These are phyloP conservation scores for Chloroclystis v-ata DNA, from an alignment of 2,888 invertebrate genomes.

Conservation along the genomic window DNA sequence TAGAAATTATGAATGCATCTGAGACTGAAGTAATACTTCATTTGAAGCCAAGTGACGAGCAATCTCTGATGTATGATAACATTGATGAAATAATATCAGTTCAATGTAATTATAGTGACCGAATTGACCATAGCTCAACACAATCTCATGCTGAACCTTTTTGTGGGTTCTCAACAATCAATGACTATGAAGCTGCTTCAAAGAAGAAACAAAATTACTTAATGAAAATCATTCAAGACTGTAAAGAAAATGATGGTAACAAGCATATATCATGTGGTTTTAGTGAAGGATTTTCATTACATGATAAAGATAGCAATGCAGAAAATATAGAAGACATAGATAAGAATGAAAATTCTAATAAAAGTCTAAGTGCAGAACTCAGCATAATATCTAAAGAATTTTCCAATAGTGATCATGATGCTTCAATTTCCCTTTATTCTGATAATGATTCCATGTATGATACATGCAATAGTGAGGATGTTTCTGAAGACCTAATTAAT, in stretches of 20 bases:
- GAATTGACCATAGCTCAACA: slow-evolving; percentile 27
- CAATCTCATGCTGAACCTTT: slow-evolving; percentile 48
- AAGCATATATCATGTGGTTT: no score
- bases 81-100: not conserved
- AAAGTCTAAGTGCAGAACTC: not conserved
- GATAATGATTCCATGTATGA: slow-evolving; percentile 55
- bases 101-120: not conserved
- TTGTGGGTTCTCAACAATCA: slow-evolving; percentile 41
- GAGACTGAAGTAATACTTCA: not conserved
- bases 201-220: slow-evolving; percentile 3
- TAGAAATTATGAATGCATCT: not conserved
- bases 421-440: slow-evolving; percentile 23
- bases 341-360: not conserved
- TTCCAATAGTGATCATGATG: slow-evolving; percentile 4
- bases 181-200: slow-evolving; percentile 8
- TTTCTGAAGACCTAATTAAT: slow-evolving; percentile 5
- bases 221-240: slow-evolving; percentile 8
- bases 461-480: slow-evolving; percentile 54
- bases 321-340: not conserved
- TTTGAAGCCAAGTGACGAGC: not conserved
- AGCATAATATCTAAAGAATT: slow-evolving; percentile 12
- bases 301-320: slow-evolving; percentile 7
- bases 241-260: not conserved
- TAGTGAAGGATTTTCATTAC: no score
- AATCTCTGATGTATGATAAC: not conserved